Evolutionary conservation across 2,113 vertebrate species (phyloP), one percentile per base, ranked within the genome.

Genomic region (Tachycineta bicolor): DNA sequence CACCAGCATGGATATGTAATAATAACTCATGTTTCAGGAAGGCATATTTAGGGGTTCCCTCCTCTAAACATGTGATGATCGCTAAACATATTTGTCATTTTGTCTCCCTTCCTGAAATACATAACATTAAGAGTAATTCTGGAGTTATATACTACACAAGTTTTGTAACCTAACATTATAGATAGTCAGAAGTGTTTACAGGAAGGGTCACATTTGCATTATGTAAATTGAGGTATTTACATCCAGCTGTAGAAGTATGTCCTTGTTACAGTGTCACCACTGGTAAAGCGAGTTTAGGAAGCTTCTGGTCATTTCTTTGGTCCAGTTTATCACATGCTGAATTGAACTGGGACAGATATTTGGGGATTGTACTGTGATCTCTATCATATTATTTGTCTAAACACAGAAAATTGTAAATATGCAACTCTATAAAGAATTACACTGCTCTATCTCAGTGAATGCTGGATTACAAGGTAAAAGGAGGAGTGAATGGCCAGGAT

Each of bases 181-280:
- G 70, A 47, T 44, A 67, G 73, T 90, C 63, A 67, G 59, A 80
- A 81, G 47, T 89, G 90, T 94, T 95, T 95, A 95, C 77, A 83
- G 92, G 96, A 94, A 93, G 52, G 64, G 33, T 55, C 14, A 28
- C 29, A 84, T 94, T 96, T 95, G 68, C 89, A 92, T 97, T 78
- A 92, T 94, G 73, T 84, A 95, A 95, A 92, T 83, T 43, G 59
- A 28, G 29, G 9, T 87, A 85, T 87, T 96, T 90, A 90, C 85
- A 64, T 93, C 10, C 82, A 78, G 19, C 52, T 79, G 53, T 39
- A 67, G 46, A 83, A 63, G 13, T 47, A 81, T 81, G 93, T 88
- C 88, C 94, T 77, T 62, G 31, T 81, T 70, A 24, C 28, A 50
- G 59, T 56, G 83, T 90, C 76, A 83, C 46, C 68, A 75, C 91